Base-by-base conservation (phyloP, 2,113 vertebrate species). In the Sphyrna mokarran region DNA sequence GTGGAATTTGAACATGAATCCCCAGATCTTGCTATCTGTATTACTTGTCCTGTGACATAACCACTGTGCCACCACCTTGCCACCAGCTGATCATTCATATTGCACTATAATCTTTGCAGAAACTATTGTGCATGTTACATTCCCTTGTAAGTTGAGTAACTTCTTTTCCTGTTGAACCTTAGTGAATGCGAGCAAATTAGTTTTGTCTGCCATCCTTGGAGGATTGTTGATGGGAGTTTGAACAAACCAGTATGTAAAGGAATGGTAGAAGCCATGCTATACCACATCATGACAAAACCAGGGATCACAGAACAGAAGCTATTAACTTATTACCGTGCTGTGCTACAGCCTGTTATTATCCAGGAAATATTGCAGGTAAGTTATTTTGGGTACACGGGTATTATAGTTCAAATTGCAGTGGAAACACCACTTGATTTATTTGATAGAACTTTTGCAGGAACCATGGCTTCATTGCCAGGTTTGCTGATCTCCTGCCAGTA, bases 141-240 rank as follows among this genome's bases (percentile, higher is more conserved):
- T 76, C 23, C 26, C 72, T 76, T 33, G 13, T 33, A 76, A 76
- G 43, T 83, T 37, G n/a, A 91, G 14, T 66, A 66, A 66, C 61
- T n/a, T 8, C 33, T 22, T 93, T 66, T n/a, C n/a, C 26, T 16
- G 13, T 93, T 37, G 29, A 93, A 72, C 72, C 69, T 76, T 76
- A 95, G 94, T 72, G 94, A 58, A 80, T 96, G 96, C 0, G 97
- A 97, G 72, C 96, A 37, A 0, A 8, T 98, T 96, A 97, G 97
- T 66, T 99, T 99, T 96, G 40, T 99, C 0, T 97, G 98, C 96
- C 98, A 99, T 6, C 99, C 99, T 0, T 99, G 99, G 99, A 98
- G 99, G 61, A 97, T 98, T 0, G 98, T 99, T 96, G 99, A 99
- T 0, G 98, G 99, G 22, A 98, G 96, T 0, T 96, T 99, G 96